Evolutionary conservation across 1,140 invertebrate species (phyloP), one percentile per base, ranked within the genome.

Genomic region (Drosophila rufa): DNA sequence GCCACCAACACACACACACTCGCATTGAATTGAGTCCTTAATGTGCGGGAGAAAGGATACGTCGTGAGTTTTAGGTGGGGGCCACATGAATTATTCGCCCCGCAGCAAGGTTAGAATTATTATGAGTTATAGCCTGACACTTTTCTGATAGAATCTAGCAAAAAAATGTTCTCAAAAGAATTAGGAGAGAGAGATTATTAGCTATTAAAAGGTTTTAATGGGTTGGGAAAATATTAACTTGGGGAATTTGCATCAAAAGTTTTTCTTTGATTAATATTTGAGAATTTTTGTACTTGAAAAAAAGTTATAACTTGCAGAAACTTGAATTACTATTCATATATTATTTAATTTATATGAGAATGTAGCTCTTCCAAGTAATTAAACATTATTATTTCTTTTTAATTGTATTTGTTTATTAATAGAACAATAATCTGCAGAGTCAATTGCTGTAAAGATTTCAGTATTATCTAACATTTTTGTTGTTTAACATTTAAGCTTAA

Each of bases 1-100:
- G 51, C 55, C 74, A 45, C 14, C 66, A 65, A 61, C 74, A 53
- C 53, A 59, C 64, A 62, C 22, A 40, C 43, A 58, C 33, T 36
- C 30, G 11, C 36, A 17, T 57, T 2, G 7, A 14, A 25, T 36
- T 30, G 38, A 40, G 19, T 51, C n/a, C 46, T 51, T 33, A 38
- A 33, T 53, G 25, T 25, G 40, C 33, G 2, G 3, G 19, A 22
- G 51, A 33, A 33, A 50, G 11, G 25, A 48, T 56, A 11, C 38
- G 53, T 40, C 53, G 58, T 19, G 25, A 42, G 22, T 42, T 17
- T 33, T 25, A n/a, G 45, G 9, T 19, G 22, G 38, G 53, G 45
- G 53, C 17, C n/a, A 58, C 36, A 60, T 71, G 46, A 43, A 51
- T 42, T 43, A 43, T 51, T 51, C 33, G 7, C 27, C 27, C 42